Evolutionary conservation across 1,140 invertebrate genomes (phyloP).

Genomic region (Drosophila miranda): DNA sequence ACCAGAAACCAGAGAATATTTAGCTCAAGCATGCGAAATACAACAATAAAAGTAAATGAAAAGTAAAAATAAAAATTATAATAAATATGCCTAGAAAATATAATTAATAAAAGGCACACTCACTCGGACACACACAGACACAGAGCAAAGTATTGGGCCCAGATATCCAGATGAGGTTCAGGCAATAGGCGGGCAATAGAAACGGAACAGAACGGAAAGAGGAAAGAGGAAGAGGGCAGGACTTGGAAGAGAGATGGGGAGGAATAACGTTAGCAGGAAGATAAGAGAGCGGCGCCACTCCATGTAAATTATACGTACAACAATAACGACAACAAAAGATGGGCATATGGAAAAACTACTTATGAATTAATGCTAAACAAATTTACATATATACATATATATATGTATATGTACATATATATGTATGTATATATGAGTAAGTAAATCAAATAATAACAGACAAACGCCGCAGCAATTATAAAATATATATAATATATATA

Average conservation of each 20-base stretch:
- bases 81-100: conserved; percentile 52
- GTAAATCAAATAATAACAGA: conserved; percentile 54
- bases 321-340: conserved; percentile 49
- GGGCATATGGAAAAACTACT: conserved; percentile 64
- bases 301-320: conserved; percentile 75
- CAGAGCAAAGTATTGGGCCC: conserved; percentile 58
- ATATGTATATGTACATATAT: conserved; percentile 29
- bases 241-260: background rate
- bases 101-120: conserved; percentile 22
- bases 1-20: conserved; percentile 18
- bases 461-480: conserved; percentile 63
- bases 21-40: conserved; percentile 50
- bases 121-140: conserved; percentile 26
- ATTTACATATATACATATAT: conserved; percentile 57
- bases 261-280: conserved; percentile 33
- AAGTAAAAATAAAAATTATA: conserved; percentile 27
- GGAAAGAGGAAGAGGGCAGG: conserved; percentile 20
- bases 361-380: conserved; percentile 70
- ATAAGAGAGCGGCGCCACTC: conserved; percentile 36
- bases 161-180: conserved; percentile 45
- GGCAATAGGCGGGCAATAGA: conserved; percentile 23
- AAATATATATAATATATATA: conserved; percentile 42
- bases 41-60: conserved; percentile 20
- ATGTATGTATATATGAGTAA: conserved; percentile 11
- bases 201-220: background rate